Evolutionary conservation across 1,140 invertebrate species (phyloP), one percentile per base, ranked within the genome.

Genomic region (Heliothis virescens): DNA sequence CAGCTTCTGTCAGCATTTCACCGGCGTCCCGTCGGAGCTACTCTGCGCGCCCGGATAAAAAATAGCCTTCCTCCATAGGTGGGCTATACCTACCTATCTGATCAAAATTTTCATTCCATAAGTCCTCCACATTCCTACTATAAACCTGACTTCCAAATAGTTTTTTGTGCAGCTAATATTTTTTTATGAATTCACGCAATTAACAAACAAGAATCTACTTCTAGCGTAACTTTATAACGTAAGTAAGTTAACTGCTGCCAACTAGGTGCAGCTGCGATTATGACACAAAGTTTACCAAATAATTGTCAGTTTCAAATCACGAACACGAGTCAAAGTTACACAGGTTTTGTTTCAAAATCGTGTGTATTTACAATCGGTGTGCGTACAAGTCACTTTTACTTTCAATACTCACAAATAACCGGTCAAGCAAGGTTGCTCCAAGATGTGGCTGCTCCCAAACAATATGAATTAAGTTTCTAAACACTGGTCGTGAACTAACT

Each of bases 361-460:
- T 34, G 10, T 55, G 69, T 41, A 47, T 62, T 59, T 50, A 52
- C 73, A 76, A 63, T 76, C 48, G 2, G 47, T 48, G 65, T 52
- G 47, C 41, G 26, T 63, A 48, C 48, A 53, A 62, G 47, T 13
- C 52, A 76, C 73, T 76, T 76, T 76, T 76, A 76, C 73, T 76
- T 76, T 76, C 73, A 34, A 76, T 76, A 76, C 73, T 76, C 59
- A 76, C 73, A 63, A 52, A 63, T 52, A 63, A 76, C 73, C 59
- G 73, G 73, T 76, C 48, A 52, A 63, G 7, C 73, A 53, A 76
- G 73, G 72, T 75, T 75, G 55, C 15, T 11, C 18, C 41, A 13
- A 48, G 41, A 18, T 47, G 53, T 47, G 55, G 34, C 34, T 11
- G 34, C 62, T 13, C 47, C 16, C 41, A 50, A 60, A 41, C 73